Base-by-base conservation (phyloP, 1,140 invertebrate genomes). In the Zaprionus camerounensis region DNA sequence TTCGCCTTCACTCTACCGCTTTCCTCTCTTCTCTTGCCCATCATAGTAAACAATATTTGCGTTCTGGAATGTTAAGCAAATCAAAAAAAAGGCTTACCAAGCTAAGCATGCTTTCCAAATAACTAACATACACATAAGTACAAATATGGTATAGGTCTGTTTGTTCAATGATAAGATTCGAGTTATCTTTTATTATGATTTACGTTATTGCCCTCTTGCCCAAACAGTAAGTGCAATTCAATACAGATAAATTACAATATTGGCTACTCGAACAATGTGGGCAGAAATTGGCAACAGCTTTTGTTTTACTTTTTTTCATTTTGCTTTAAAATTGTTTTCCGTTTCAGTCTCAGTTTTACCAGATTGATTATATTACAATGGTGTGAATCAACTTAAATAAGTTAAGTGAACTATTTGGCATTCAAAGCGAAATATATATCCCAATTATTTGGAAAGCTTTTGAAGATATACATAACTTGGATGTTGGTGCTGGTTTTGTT, bases 41-140 rank as follows among this genome's bases (percentile, higher is more conserved):
- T 44, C 65, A 38, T 13, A 28, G 34, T 56, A 55, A 62, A 68
- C 49, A 69, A 61, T 34, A 55, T 44, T 62, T 15, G 66, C 51
- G 72, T 70, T 36, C 53, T 75, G 72, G 72, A 75, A 75, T 75
- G 72, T 75, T 71, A 64, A 71, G 58, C 53, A 75, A 75, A 71
- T 64, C 34, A 63, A 64, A 71, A 64, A 58, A 41, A 58, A 44
- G 58, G 59, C 41, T 51, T 15, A 59, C 49, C 57, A 57, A 69
- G 57, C 49, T 56, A 61, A 46, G 59, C 72, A 75, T 68, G 63
- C 67, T 71, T 71, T 75, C 53, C 67, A 70, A 70, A 71, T 70
- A 75, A 75, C 67, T 26, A 63, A 74, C n/a, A 57, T 46, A 62
- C 49, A 57, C 46, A 53, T 13, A 26, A 31, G 36, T 46, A 44